Percentiles rank a stretch among this genome's conserved stretches.
Evolutionary conservation across 23 tunicate species (phyloP).

Genomic region (Pegea sp.): DNA sequence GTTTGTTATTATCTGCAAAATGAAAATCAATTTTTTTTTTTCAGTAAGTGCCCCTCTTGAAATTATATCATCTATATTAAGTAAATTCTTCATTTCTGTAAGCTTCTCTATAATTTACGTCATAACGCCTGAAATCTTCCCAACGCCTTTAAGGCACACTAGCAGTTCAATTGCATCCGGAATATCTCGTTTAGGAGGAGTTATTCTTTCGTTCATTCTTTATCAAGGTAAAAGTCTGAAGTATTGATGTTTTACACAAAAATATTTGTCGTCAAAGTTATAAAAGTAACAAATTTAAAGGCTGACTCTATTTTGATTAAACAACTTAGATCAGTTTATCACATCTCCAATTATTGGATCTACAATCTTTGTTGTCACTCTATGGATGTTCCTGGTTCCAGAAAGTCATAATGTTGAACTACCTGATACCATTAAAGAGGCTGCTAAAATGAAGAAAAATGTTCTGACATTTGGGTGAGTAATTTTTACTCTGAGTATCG

Average conservation of each 20-base stretch:
- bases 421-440: background rate
- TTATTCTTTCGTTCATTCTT: background rate
- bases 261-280: too few relatives aligned
- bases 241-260: too few relatives aligned
- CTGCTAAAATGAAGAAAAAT: background rate
- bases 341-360: background rate
- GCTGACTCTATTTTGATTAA: too few relatives aligned
- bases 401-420: background rate
- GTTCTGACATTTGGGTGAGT: too few relatives aligned
- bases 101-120: background rate
- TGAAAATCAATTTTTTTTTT: background rate
- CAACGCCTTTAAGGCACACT: background rate
- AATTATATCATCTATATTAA: background rate
- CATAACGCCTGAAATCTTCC: background rate
- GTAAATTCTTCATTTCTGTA: background rate
- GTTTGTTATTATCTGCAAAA: too few relatives aligned
- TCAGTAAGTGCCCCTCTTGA: background rate
- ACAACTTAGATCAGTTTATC: background rate
- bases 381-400: background rate
- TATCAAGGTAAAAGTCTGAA: background rate
- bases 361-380: background rate
- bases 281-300: too few relatives aligned
- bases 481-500: too few relatives aligned
- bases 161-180: background rate
- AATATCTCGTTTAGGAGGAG: background rate